A percentile compares a stretch with the other conserved stretches of the same genome.
These are phyloP conservation scores for Montipora cactus DNA, from an alignment of 64 coral and sea anemone species.

Conservation along the genomic window DNA sequence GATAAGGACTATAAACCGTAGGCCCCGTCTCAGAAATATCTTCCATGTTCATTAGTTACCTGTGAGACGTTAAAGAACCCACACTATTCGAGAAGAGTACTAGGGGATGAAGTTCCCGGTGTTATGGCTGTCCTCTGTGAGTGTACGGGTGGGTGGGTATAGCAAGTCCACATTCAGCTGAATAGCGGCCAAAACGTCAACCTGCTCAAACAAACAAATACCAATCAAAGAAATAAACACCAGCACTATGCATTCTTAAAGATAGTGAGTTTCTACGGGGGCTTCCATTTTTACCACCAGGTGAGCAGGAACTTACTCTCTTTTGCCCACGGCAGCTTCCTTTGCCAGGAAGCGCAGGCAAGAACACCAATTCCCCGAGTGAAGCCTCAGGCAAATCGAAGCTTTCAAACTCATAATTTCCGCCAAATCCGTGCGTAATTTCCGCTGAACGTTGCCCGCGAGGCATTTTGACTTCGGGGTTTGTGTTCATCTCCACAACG, in stretches of 20 bases:
- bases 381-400: background rate
- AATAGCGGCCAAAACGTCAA: no score
- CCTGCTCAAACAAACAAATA: no score
- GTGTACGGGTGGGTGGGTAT: no score
- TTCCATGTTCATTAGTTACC: no score
- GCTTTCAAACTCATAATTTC: slow-evolving; percentile 18
- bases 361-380: background rate
- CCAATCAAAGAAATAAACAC: background rate
- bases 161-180: no score
- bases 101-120: no score
- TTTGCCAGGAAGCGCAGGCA: background rate
- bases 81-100: no score
- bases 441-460: slow-evolving; percentile 22
- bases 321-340: background rate
- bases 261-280: background rate
- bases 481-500: slow-evolving; percentile 44
- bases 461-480: slow-evolving; percentile 76
- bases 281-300: background rate
- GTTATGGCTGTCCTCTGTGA: no score
- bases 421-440: slow-evolving; percentile 48
- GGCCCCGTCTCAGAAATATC: no score
- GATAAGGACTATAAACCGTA: no score
- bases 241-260: background rate
- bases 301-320: background rate
- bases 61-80: no score